Percentiles rank a stretch among this genome's conserved stretches.
These are phyloP conservation scores for Scelioninae gen. 1 DNA, from an alignment of 2,888 invertebrate genomes.

Conservation along the genomic window DNA sequence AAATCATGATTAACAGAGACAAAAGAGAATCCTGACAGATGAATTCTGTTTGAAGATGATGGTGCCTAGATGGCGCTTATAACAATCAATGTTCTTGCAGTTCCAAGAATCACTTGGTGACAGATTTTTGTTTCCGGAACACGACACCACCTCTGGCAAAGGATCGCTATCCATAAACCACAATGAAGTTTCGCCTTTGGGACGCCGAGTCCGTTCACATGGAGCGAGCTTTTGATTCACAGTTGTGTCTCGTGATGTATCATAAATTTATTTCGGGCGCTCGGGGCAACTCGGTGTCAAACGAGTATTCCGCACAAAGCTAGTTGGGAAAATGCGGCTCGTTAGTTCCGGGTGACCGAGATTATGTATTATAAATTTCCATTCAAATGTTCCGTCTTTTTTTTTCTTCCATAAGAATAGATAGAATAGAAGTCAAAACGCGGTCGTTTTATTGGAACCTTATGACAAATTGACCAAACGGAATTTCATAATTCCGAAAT, in stretches of 20 bases:
- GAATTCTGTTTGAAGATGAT: no score
- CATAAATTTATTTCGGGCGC: constrained; percentile 66
- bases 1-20: no score
- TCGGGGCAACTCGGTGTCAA: constrained; percentile 63
- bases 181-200: constrained; percentile 39
- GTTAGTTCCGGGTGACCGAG: constrained; percentile 81
- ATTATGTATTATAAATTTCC: constrained; percentile 62
- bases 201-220: constrained; percentile 45
- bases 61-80: no score
- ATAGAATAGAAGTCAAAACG: no score
- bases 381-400: neutral
- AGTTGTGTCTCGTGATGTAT: constrained; percentile 62
- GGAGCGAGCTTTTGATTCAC: constrained; percentile 45
- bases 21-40: no score
- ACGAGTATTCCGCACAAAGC: constrained; percentile 70
- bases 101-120: no score
- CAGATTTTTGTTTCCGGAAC: constrained; percentile 34
- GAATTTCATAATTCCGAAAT: no score
- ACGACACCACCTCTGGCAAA: constrained; percentile 28
- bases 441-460: no score
- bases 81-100: no score
- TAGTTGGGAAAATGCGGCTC: constrained; percentile 55
- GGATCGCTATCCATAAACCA: constrained; percentile 43
- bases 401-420: no score
- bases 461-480: no score